Conservation (phyloP, 2,113 vertebrate species). For the Platycercus adscitus region DNA sequence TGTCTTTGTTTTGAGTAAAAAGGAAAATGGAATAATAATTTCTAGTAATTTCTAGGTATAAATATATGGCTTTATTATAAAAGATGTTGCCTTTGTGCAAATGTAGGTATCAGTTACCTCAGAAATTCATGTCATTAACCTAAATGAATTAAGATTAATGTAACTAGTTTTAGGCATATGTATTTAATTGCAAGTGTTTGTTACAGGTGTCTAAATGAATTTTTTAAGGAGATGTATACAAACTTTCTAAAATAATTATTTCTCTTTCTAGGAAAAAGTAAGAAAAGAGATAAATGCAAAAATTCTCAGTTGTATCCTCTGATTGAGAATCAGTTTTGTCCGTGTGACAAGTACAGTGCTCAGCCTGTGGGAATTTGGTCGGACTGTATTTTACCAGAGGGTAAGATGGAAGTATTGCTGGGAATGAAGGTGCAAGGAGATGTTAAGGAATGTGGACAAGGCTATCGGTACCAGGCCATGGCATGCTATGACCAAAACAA, state of each 20-base stretch:
- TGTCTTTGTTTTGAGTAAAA: background rate
- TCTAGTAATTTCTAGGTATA: background rate
- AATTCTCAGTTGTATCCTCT: conserved; percentile 92
- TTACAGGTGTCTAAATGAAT: background rate
- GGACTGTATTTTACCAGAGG: conserved; percentile 94
- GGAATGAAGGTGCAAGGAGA: conserved; percentile 88
- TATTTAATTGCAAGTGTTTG: background rate
- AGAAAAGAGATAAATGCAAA: conserved; percentile 96
- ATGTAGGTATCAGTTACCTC: background rate
- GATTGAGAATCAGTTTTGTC: conserved; percentile 96
- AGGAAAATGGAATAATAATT: background rate
- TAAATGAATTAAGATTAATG: background rate
- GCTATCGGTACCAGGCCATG: conserved; percentile 97
- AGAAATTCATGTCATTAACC: background rate
- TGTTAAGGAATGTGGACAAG: conserved; percentile 92
- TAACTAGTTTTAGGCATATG: background rate
- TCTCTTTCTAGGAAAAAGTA: conserved; percentile 88
- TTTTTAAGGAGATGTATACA: background rate
- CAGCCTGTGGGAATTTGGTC: conserved; percentile 98
- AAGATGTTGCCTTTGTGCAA: background rate
- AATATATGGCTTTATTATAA: background rate
- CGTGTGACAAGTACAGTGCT: conserved; percentile 94
- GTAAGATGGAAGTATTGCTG: conserved; percentile 74
- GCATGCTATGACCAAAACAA: conserved; percentile 95
- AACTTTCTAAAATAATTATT: background rate